Conservation (phyloP, 64 coral and sea anemone genomes). For the Actinia tenebrosa region DNA sequence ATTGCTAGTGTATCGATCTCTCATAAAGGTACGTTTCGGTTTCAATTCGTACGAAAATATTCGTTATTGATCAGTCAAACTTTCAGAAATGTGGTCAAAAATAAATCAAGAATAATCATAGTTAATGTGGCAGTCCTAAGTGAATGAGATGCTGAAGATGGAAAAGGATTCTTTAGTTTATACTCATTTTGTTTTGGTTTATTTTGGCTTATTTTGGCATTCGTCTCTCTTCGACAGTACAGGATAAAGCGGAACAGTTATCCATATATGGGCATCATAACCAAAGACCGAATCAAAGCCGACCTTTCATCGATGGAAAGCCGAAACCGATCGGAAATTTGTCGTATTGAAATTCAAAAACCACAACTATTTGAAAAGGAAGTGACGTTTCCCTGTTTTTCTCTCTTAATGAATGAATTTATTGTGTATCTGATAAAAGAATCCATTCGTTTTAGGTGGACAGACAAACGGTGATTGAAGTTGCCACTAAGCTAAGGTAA, state of each 20-base stretch:
- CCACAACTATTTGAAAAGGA: not conserved
- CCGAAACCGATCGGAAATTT: not conserved
- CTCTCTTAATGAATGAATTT: no score
- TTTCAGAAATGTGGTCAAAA: not conserved
- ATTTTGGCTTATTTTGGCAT: slow-evolving; percentile 27
- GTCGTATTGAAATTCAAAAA: not conserved
- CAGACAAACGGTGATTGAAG: no score
- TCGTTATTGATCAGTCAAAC: slow-evolving; percentile 7
- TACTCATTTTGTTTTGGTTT: slow-evolving; percentile 25
- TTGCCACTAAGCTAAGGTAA: no score
- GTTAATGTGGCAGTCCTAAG: not conserved
- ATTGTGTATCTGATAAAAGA: no score
- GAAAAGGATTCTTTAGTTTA: slow-evolving; percentile 10
- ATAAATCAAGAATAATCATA: slow-evolving; percentile 9
- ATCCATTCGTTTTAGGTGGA: no score
- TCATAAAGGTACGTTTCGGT: slow-evolving; percentile 14
- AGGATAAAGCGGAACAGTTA: not conserved
- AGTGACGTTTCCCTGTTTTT: not conserved
- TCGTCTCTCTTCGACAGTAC: slow-evolving; percentile 3
- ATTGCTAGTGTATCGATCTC: not conserved
- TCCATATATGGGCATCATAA: slow-evolving; percentile 15
- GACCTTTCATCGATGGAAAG: not conserved
- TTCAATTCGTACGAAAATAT: not conserved
- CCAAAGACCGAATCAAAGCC: not conserved
- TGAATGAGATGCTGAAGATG: slow-evolving; percentile 18